Conservation (phyloP, 1,140 invertebrate species). For the Grapholita molesta region DNA sequence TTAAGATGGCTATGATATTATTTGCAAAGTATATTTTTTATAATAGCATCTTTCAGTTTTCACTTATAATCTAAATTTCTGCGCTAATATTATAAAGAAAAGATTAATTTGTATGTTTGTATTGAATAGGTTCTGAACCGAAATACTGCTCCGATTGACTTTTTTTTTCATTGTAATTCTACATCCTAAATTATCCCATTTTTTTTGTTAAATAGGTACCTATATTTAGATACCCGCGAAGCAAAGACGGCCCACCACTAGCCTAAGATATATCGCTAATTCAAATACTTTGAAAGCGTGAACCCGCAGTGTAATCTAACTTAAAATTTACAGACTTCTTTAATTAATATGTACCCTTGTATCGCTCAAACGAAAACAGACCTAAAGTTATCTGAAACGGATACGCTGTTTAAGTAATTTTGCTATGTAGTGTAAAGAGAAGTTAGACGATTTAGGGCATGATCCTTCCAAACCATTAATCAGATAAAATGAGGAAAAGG, state of each 20-base stretch:
- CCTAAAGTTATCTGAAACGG: background rate
- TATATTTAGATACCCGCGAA: too few species aligned
- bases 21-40: too few species aligned
- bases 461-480: constrained; percentile 17
- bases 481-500: constrained; percentile 16
- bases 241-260: background rate
- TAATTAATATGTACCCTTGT: background rate
- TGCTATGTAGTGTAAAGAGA: background rate
- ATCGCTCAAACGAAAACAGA: background rate
- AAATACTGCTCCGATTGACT: too few species aligned
- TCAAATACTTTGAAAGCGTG: background rate
- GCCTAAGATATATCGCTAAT: background rate
- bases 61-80: too few species aligned
- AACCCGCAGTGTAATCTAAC: background rate
- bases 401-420: background rate
- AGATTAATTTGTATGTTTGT: too few species aligned
- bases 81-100: too few species aligned
- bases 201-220: too few species aligned
- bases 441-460: background rate
- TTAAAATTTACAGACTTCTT: background rate
- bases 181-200: too few species aligned
- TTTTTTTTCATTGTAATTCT: too few species aligned
- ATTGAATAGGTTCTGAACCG: too few species aligned
- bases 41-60: too few species aligned
- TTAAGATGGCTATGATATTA: too few species aligned